Percentiles rank a stretch among this genome's conserved stretches.
Evolutionary conservation across 1,140 invertebrate genomes (phyloP).

Genomic region (Episyrphus balteatus): DNA sequence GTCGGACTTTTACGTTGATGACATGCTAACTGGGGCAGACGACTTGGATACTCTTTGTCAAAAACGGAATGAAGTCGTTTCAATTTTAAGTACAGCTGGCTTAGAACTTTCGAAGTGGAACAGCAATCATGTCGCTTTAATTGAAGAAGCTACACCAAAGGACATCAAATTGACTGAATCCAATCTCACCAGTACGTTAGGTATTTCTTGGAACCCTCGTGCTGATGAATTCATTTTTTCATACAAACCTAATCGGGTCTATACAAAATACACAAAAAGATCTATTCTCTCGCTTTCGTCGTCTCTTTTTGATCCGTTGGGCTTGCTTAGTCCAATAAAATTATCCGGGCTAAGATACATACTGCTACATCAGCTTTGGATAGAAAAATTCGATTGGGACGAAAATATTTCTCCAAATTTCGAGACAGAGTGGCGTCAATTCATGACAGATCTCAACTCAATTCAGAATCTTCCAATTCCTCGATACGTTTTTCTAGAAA

Average conservation of each 20-base stretch:
- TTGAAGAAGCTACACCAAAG: no score
- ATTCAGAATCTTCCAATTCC: not conserved
- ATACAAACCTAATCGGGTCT: not conserved
- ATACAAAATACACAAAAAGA: conserved; percentile 1
- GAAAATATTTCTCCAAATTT: not conserved
- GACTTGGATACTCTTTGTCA: no score
- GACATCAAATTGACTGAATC: not conserved
- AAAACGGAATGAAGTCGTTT: not conserved
- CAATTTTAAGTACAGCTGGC: not conserved
- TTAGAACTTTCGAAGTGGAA: no score
- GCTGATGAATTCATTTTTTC: not conserved
- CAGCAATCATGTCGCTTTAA: no score
- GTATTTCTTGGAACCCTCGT: not conserved
- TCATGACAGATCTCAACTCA: not conserved
- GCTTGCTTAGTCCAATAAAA: no score
- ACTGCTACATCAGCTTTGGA: conserved; percentile 1
- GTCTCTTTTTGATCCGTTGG: no score
- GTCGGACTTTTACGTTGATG: not conserved
- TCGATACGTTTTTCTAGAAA: not conserved
- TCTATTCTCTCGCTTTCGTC: no score
- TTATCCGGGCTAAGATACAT: no score
- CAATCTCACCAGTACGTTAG: not conserved
- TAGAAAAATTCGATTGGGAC: conserved; percentile 1
- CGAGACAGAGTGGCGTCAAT: not conserved
- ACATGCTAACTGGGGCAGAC: no score